Percentiles rank a stretch among this genome's conserved stretches.
Conservation (phyloP, 2,888 invertebrate genomes). For the Callosobruchus maculatus region DNA sequence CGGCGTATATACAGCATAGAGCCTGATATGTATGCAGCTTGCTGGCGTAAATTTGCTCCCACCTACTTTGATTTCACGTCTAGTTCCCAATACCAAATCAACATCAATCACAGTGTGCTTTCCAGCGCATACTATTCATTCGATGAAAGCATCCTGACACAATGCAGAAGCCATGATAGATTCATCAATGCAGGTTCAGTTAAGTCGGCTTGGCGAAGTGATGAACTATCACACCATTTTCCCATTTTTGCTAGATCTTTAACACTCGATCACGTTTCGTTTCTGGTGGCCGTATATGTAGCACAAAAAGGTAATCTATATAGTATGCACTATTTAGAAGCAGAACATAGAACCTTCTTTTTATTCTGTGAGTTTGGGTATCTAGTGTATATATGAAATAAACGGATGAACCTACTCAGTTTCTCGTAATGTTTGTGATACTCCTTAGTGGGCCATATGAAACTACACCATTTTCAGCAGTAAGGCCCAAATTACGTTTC, state of each 20-base stretch:
- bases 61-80: neutral
- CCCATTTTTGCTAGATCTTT: neutral
- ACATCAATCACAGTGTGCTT: neutral
- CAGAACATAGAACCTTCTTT: no score
- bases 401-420: no score
- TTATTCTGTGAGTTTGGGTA: no score
- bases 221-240: neutral
- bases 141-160: neutral
- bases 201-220: neutral
- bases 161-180: neutral
- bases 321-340: no score
- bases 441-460: no score
- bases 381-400: no score
- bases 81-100: neutral
- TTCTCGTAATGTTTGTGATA: no score
- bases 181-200: neutral
- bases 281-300: no score
- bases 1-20: neutral
- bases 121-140: neutral
- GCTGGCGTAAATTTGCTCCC: neutral
- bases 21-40: neutral
- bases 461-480: no score
- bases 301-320: no score
- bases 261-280: no score
- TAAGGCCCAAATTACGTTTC: no score